These are phyloP conservation scores for Schrankia costaestrigalis DNA, from an alignment of 2,888 invertebrate species.

Conservation along the genomic window DNA sequence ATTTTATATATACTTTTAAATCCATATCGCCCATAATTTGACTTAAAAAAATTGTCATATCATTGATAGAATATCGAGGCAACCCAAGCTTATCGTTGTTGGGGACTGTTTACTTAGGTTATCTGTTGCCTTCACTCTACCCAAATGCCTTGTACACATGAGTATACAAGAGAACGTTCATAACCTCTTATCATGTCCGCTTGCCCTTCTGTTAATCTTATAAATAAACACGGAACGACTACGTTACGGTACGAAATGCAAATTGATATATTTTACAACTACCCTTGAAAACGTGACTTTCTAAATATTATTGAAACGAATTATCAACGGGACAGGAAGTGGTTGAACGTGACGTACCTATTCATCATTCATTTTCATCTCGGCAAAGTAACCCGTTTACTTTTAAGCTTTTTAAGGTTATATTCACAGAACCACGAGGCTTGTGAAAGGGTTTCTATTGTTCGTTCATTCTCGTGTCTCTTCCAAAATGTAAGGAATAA, in stretches of 20 bases:
- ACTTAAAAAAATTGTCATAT: too few species aligned
- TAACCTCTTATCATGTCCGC: conserved; percentile 36
- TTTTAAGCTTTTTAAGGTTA: too few species aligned
- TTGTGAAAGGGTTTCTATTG: too few species aligned
- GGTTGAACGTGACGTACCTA: conserved; percentile 27
- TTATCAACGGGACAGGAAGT: conserved; percentile 40
- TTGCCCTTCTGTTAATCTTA: conserved; percentile 50
- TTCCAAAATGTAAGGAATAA: too few species aligned
- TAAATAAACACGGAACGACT: conserved; percentile 53
- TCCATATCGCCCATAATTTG: too few species aligned
- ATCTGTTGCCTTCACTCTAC: conserved; percentile 27
- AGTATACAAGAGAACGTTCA: conserved; percentile 21
- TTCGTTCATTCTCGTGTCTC: too few species aligned
- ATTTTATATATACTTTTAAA: too few species aligned
- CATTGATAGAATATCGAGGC: conserved; percentile 2
- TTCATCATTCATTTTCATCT: conserved; percentile 28
- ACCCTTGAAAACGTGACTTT: conserved; percentile 58
- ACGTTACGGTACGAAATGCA: conserved; percentile 31
- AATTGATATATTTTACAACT: conserved; percentile 44
- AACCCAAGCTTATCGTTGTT: conserved; percentile 5
- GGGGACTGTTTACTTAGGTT: conserved; percentile 22
- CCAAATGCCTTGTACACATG: conserved; percentile 13
- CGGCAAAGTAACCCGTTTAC: too few species aligned
- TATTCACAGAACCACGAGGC: too few species aligned
- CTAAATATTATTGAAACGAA: conserved; percentile 38